Base-by-base conservation (phyloP, 2,888 invertebrate genomes). In the Cynaeus angustus region DNA sequence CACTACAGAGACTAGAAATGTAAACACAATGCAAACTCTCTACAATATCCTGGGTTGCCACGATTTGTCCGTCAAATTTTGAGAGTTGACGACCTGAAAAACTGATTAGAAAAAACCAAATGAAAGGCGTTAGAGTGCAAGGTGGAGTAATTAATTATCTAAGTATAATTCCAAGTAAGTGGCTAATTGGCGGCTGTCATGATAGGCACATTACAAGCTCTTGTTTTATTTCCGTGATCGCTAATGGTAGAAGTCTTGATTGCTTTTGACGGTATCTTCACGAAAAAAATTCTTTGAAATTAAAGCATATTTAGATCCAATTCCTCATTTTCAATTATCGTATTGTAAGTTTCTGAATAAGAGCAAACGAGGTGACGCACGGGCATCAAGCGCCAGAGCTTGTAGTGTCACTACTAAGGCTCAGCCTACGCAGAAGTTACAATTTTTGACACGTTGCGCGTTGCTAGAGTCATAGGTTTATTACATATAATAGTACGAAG, bases 361-460 rank as follows among this genome's bases (percentile, higher is more conserved):
- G 77, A 79, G 81, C 78, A 81, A 81, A 72, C 72, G 71, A 75
- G 81, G 78, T 80, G 81, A 80, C 78, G 78, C 80, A 82, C 81
- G 12, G 13, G n/a, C 13, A 28, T 8, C 6, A 58, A 28, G 58
- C 58, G 58, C 58, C 58, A 16, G 41, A 55, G 38, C 37, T 33
- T 55, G 37, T 38, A 58, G 12, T 58, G 43, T 41, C 43, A 58
- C 58, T 43, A 26, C n/a, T n/a, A n/a, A n/a, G n/a, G n/a, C n/a
- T n/a, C n/a, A n/a, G n/a, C n/a, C n/a, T n/a, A n/a, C n/a, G n/a
- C n/a, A n/a, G n/a, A n/a, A n/a, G n/a, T n/a, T n/a, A n/a, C n/a
- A n/a, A n/a, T n/a, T n/a, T n/a, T n/a, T n/a, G n/a, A n/a, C n/a
- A n/a, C n/a, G n/a, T n/a, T n/a, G n/a, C n/a, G n/a, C n/a, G n/a